Evolutionary conservation across 2,888 invertebrate species (phyloP), one percentile per base, ranked within the genome.

Genomic region (Polymixis flavicincta): DNA sequence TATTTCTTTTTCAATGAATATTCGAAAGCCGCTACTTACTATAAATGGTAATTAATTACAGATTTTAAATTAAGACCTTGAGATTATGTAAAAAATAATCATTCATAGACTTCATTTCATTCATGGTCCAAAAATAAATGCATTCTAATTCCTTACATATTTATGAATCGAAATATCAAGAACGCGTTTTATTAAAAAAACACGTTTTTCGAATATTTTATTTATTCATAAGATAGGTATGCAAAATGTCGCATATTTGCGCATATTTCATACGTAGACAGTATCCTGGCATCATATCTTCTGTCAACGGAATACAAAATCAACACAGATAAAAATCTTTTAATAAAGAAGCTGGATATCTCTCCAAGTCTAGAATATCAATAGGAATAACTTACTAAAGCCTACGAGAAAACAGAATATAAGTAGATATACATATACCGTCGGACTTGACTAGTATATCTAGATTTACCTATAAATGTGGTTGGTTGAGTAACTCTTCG

Each of bases 51-150:
- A 28, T 19, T 25, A 3, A 50, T 22, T 37, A 42, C 7, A 52
- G 28, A 28, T 71, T 25, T 45, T 22, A 42, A 63, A 22, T 61
- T 55, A 25, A 22, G 22, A 17, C 63, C 55, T 76, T 48, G 37
- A 4, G 13, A 32, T 37, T 28, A 45, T 42, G 50, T 55, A 32
- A 42, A 55, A 32, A 50, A 2, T 63, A 37, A 6, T 14, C 61
- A 76, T 80, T 76, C 80, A 80, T 63, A 25, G 13, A 32, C 28
- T 55, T n/a, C 11, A 54, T 28, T 63, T 19, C 80, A 76, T 77
- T 77, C 76, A 80, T 63, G 55, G 1, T 64, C 22, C 55, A 50
- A 64, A 77, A 77, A 80, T 73, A 57, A 57, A 73, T 59, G 14
- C 45, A 63, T 32, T 14, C 4, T 25, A 59, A 25, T 17, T 32